A percentile compares a stretch with the other conserved stretches of the same genome.
These are phyloP conservation scores for Pelobates fuscus DNA, from an alignment of 2,113 vertebrate genomes.

Conservation along the genomic window DNA sequence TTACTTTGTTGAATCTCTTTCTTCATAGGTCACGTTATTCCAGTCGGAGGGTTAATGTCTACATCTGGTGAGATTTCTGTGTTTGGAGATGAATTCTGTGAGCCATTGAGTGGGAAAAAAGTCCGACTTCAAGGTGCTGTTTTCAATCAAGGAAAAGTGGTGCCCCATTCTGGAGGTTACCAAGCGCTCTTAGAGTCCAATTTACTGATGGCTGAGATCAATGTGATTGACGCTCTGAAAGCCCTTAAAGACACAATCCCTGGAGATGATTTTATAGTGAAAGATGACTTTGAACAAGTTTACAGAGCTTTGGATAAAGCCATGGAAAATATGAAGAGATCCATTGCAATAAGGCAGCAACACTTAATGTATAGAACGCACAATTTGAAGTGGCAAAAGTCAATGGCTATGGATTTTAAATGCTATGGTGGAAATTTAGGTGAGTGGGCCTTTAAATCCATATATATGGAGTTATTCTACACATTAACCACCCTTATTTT, in stretches of 20 bases:
- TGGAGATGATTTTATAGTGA: conserved; percentile 45
- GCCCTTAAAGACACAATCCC: conserved; percentile 55
- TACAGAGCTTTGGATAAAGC: conserved; percentile 61
- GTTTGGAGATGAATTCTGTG: conserved; percentile 76
- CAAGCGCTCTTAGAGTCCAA: conserved; percentile 74
- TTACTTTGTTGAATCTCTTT: neutral
- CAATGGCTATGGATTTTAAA: conserved; percentile 60
- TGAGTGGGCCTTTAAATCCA: conserved; percentile 44
- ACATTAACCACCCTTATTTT: too few species aligned
- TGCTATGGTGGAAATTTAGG: conserved; percentile 71
- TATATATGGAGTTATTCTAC: too few species aligned
- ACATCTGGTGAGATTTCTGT: conserved; percentile 57
- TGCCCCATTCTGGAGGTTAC: conserved; percentile 72
- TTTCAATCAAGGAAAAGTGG: conserved; percentile 56
- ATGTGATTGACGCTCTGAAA: conserved; percentile 54
- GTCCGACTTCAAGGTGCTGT: conserved; percentile 69
- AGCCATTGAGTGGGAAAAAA: conserved; percentile 77
- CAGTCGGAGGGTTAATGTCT: conserved; percentile 72
- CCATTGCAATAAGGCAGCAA: conserved; percentile 65
- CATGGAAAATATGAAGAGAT: conserved; percentile 63
- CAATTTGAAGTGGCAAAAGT: conserved; percentile 67
- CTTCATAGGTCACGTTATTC: conserved; percentile 73
- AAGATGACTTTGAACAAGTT: conserved; percentile 27
- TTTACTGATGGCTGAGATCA: conserved; percentile 65
- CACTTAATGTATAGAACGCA: conserved; percentile 68